phyloP scores from a whole-genome alignment of 2,888 invertebrate species.

The Oligia fasciuncula region DNA sequence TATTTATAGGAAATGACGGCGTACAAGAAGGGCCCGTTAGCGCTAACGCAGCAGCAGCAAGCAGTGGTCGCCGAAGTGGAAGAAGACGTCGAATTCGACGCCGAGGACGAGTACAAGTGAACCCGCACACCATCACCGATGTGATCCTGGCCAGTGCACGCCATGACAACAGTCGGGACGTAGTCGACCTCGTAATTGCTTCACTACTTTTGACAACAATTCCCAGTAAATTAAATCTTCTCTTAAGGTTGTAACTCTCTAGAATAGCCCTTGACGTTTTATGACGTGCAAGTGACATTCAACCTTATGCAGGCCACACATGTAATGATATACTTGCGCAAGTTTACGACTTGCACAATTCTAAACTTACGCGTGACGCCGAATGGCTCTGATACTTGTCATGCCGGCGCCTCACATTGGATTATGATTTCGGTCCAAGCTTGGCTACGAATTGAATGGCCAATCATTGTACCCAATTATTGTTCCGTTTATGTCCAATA shows the following conservation, averaged over 20 bases:
- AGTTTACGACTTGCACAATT: background rate
- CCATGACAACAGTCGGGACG: constrained; percentile 52
- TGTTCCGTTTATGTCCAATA: too few relatives aligned
- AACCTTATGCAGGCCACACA: background rate
- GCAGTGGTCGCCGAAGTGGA: constrained; percentile 81
- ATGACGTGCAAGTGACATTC: background rate
- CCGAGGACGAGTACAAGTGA: constrained; percentile 91
- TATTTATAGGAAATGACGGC: constrained; percentile 94
- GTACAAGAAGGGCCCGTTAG: constrained; percentile 93
- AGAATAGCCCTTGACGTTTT: constrained; percentile 1
- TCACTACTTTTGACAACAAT: constrained; percentile 12
- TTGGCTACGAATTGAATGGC: too few relatives aligned
- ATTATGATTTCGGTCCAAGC: too few relatives aligned
- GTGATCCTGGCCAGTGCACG: constrained; percentile 62
- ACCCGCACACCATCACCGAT: constrained; percentile 41
- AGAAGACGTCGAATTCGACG: constrained; percentile 91
- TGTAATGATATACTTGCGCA: background rate
- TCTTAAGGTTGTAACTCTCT: background rate
- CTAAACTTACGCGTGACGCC: background rate
- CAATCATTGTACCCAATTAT: too few relatives aligned
- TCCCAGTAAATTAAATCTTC: background rate
- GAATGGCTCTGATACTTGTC: background rate
- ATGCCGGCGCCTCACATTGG: too few relatives aligned
- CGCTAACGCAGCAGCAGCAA: constrained; percentile 75
- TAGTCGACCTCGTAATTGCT: constrained; percentile 22